Conservation (phyloP, 2,113 vertebrate species). For the Bos taurus region ARS-UCD2.0 NC_037328.1:9247001-9247500, state of each 20-base stretch:
- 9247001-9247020: neutral
- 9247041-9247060: neutral
- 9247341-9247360: neutral
- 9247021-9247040: neutral
- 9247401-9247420: neutral
- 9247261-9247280: neutral
- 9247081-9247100: neutral
- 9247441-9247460: neutral
- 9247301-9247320: neutral
- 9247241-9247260: constrained; percentile 28
- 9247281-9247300: constrained; percentile 8
- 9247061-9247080: neutral
- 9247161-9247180: neutral
- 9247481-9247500: neutral
- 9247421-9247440: neutral
- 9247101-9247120: neutral
- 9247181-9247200: neutral
- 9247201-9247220: constrained; percentile 11
- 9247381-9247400: neutral
- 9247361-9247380: neutral
- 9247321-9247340: neutral
- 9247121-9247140: neutral
- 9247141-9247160: neutral
- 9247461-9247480: neutral
- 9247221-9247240: constrained; percentile 22